Conservation (phyloP, 2,113 vertebrate genomes). For the Corapipo altera region DNA sequence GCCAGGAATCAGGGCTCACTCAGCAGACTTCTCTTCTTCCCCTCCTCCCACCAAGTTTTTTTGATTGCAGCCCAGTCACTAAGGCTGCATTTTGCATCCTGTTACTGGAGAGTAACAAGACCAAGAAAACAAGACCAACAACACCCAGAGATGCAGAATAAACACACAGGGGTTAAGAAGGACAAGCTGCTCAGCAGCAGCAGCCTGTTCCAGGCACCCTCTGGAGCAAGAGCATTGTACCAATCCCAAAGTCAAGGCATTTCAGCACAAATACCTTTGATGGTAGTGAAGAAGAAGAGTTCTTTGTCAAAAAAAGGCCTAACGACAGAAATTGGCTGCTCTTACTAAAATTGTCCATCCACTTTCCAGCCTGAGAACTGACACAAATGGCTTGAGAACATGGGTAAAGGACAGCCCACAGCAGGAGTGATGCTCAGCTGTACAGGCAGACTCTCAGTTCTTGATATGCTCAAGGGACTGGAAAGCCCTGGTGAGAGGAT, state of each 20-base stretch:
- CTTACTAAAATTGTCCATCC: not conserved
- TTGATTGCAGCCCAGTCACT: not conserved
- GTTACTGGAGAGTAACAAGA: not conserved
- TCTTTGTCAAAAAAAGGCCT: not conserved
- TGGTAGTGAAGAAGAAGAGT: accelerated
- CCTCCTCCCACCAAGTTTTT: not conserved
- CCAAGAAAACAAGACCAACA: not conserved
- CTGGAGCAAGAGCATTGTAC: not conserved
- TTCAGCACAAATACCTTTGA: not conserved
- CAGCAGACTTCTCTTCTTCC: not conserved
- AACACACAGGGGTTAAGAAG: not conserved
- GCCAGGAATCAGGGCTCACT: not conserved
- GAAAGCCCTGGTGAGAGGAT: not conserved
- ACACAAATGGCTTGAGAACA: accelerated
- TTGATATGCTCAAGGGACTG: accelerated
- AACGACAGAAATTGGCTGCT: not conserved
- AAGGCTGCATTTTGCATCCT: not conserved
- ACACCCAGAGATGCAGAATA: not conserved
- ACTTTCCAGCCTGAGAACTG: not conserved
- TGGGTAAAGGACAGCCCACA: accelerated
- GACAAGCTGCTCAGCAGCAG: not conserved
- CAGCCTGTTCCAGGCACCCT: not conserved
- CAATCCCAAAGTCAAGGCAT: not conserved
- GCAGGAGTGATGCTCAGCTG: accelerated
- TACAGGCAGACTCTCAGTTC: not conserved